Base-by-base conservation (phyloP, 2,113 vertebrate genomes). In the Pelobates fuscus region DNA sequence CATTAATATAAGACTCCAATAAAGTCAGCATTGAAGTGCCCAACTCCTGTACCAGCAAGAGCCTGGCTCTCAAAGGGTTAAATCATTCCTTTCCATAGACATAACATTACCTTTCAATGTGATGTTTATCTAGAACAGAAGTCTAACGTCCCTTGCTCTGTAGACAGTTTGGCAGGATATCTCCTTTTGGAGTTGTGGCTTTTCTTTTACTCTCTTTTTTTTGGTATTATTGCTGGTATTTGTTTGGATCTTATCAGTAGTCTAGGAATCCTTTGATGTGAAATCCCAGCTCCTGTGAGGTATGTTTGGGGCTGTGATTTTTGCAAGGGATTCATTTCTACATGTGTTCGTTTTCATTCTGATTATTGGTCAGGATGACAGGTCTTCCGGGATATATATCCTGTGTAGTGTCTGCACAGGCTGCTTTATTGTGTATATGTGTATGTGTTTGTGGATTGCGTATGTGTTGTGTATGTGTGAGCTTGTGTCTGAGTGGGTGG, bases 221-320 rank as follows among this genome's bases (percentile, higher is more conserved):
- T 71, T 32, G 29, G 41, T 73, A 73, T 73, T 73, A 73, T 65
- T 46, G 30, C 5, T 29, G 24, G 61, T 43, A 58, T 73, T 65
- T 73, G 71, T 63, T 63, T 60, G 71, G 71, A 73, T 63, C 60
- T 73, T 65, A 73, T 73, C 71, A 54, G 70, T 49, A n/a, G 49
- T 49, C 27, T n/a, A 49, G 59, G 44, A 37, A 64, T 29, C 60
- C 71, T 73, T 73, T 73, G 71, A 65, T 73, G 60, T 64, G 27
- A 65, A 65, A 73, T 26, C 59, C 60, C 61, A 55, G 61, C 71
- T 55, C 61, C 30, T 63, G 46, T 73, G 46, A 64, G 46, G 23
- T 64, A 55, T 63, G 46, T 41, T 64, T 26, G 49, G 26, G 32
- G 44, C n/a, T 59, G 60, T 60, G 46, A 44, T 25, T n/a, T 17